Evolutionary conservation across 2,888 invertebrate species (phyloP), one percentile per base, ranked within the genome.

Genomic region (Busseola fusca): DNA sequence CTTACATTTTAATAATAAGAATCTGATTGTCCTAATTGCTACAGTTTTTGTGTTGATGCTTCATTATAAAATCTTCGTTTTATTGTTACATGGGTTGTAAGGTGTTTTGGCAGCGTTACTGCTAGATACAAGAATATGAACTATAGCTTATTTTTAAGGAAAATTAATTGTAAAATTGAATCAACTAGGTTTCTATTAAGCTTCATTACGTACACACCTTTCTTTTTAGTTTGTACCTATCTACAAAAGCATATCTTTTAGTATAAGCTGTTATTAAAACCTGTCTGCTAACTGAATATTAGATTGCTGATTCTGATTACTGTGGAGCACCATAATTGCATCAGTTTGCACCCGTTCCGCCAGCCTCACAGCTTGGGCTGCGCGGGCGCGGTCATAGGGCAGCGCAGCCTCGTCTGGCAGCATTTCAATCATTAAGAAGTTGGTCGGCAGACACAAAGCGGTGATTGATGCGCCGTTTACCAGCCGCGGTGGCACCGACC

Each of bases 401-500:
- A 89, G 72, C 78, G 82, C 81, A 74, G 82, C 80, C 77, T 76
- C 76, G 70, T 70, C 72, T 57, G 86, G 89, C 91, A 89, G 92
- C 93, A 90, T 93, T 94, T 94, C 93, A 94, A 94, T 95, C 95
- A 95, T 95, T 95, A 95, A 90, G 91, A 89, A 90, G 88, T 92
- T 90, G 92, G 95, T 93, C 95, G 95, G 95, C 92, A 88, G 84
- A 78, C 91, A 90, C 95, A 95, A 95, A 95, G 94, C 91, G 83
- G 92, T 95, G 95, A 95, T 95, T 94, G 95, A 95, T 95, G 95
- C 91, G 89, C 91, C 95, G 95, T 95, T 95, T 95, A 95, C 95
- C 89, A 92, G 91, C 88, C 93, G 89, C 94, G 91, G 94, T 93
- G 93, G 93, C 95, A 94, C 90, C 88, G 85, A 80, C 86, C 84